Base-by-base conservation (phyloP, 2,888 invertebrate species). In the Eretmocerus hayati region DNA sequence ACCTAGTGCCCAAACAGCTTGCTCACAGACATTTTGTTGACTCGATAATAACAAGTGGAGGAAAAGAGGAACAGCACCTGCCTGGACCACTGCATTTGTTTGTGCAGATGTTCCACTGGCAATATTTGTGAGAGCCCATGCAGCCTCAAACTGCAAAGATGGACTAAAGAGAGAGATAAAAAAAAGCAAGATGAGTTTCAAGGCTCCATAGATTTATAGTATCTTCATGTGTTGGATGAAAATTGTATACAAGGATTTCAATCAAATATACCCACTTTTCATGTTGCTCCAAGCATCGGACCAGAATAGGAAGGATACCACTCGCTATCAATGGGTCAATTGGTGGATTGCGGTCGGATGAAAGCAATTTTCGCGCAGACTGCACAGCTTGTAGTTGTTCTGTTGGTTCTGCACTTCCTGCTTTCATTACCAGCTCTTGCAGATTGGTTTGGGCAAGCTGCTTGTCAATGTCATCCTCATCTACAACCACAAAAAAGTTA, bases 1-100 rank as follows among this genome's bases (percentile, higher is more conserved):
- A 67, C 90, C 90, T 64, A 99, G 78, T 13, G 97, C 99, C 99
- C 99, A 99, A 5, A 99, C 97, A 8, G 97, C 95, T 74, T 99
- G 99, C 75, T 99, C 97, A 66, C 96, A 96, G 6, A 99, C 97
- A 75, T 94, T 96, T 67, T 93, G 91, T 71, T 94, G 93, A 32
- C 87, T 86, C 30, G 97, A 97, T 72, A 85, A 81, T 46, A 99
- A 78, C 55, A 99, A 80, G 68, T 89, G 84, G 46, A 99, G 78
- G 75, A 99, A 97, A 52, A 90, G 80, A 46, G 97, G 96, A 48
- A 97, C 96, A 36, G 97, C 97, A 58, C 95, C 95, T 20, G 93
- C 91, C 57, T 82, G 80, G 6, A 96, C 93, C 46, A 96, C 95
- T 65, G 88, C 81, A 71, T 84, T 79, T 76, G 95, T 96, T 75